phyloP scores from a whole-genome alignment of 92 coral and sea anemone species.

The Paramuricea clavata region DNA sequence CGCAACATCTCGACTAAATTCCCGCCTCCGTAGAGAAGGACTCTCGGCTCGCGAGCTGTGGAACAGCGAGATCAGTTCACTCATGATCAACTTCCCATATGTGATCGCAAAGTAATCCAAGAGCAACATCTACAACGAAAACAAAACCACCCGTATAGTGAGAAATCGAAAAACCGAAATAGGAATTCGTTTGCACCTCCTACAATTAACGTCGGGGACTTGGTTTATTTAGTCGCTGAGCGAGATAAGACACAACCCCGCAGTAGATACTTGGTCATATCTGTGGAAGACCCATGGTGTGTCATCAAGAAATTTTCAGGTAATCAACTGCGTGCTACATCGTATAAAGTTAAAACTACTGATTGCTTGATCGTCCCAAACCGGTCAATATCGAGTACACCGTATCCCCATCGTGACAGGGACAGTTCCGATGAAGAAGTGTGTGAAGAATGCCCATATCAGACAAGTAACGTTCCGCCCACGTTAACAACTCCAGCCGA shows the following conservation, averaged over 20 bases:
- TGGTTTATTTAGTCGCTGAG: neutral
- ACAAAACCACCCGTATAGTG: constrained; percentile 56
- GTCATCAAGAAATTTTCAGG: neutral
- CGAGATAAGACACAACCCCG: neutral
- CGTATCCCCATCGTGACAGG: neutral
- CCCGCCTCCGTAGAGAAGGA: constrained; percentile 45
- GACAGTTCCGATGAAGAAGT: neutral
- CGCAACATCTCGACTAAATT: constrained; percentile 49
- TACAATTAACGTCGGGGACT: neutral
- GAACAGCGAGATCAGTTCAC: constrained; percentile 43
- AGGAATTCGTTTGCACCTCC: neutral
- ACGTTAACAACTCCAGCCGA: neutral
- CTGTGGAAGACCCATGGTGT: constrained; percentile 3
- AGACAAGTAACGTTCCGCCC: neutral
- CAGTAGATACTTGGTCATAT: constrained; percentile 22
- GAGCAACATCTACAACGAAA: constrained; percentile 43
- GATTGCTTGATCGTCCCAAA: neutral
- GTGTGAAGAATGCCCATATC: neutral
- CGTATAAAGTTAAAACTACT: too few species aligned
- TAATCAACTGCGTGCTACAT: neutral
- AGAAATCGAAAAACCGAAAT: neutral
- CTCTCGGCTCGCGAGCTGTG: constrained; percentile 39
- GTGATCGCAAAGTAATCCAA: constrained; percentile 34
- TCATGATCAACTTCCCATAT: neutral
- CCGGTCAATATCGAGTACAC: neutral